Percentiles rank a stretch among this genome's conserved stretches.
Evolutionary conservation across 2,113 vertebrate species (phyloP).

Genomic region (Ifrita kowaldi): DNA sequence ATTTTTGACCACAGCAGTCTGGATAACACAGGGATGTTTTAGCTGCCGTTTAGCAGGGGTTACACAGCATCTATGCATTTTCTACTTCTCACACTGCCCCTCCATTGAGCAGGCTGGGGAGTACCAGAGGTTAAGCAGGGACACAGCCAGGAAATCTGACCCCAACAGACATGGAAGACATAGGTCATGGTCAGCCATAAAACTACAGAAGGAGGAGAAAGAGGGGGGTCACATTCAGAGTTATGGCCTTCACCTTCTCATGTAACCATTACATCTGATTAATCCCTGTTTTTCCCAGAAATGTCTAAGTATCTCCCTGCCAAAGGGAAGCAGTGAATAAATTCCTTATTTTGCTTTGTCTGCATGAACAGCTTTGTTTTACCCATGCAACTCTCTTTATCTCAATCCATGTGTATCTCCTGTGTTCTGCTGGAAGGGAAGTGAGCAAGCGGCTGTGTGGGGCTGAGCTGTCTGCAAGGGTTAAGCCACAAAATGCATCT

Average conservation of each 20-base stretch:
- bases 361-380: not conserved
- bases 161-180: rapidly evolving
- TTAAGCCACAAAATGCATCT: not conserved
- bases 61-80: not conserved
- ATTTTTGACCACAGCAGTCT: not conserved
- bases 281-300: not conserved
- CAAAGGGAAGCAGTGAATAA: not conserved
- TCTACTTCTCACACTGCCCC: not conserved
- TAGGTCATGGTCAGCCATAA: not conserved
- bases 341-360: not conserved
- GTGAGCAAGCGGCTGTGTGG: not conserved
- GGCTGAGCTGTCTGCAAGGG: not conserved
- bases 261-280: not conserved
- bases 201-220: not conserved
- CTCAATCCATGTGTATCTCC: not conserved
- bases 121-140: not conserved
- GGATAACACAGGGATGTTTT: not conserved
- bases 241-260: not conserved
- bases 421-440: not conserved
- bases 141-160: not conserved
- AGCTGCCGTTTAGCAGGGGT: not conserved
- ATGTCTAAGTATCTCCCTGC: not conserved
- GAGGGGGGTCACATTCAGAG: rapidly evolving
- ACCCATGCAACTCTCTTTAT: not conserved
- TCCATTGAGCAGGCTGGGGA: rapidly evolving